Conservation (phyloP, 1,140 invertebrate genomes). For the Nasonia giraulti region DNA sequence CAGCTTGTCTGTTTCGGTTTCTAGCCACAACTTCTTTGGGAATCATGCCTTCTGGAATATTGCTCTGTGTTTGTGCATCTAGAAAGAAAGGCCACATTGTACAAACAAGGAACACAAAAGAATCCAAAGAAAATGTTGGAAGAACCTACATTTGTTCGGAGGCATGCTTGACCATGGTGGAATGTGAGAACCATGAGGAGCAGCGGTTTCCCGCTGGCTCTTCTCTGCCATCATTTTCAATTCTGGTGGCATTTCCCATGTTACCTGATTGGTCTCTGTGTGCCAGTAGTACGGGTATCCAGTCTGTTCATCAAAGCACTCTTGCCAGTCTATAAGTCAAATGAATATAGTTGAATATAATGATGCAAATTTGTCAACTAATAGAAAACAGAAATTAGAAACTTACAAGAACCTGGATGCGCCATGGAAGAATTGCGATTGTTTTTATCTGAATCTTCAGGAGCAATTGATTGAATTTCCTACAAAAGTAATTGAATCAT, state of each 20-base stretch:
- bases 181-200: constrained; percentile 58
- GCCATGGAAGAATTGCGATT: constrained; percentile 25
- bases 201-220: constrained; percentile 51
- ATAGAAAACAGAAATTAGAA: neutral
- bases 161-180: constrained; percentile 59
- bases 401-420: constrained; percentile 39
- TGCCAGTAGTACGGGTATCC: constrained; percentile 87
- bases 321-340: constrained; percentile 77
- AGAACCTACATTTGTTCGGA: constrained; percentile 50
- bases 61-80: constrained; percentile 68
- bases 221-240: constrained; percentile 66
- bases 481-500: constrained; percentile 51
- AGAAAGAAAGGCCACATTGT: constrained; percentile 10
- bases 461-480: constrained; percentile 71
- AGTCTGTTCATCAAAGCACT: constrained; percentile 80
- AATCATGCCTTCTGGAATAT: constrained; percentile 72
- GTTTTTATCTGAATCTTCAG: constrained; percentile 56
- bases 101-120: neutral
- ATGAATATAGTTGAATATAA: neutral
- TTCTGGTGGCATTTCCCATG: constrained; percentile 82
- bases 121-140: neutral
- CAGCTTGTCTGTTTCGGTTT: constrained; percentile 66
- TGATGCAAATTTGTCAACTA: neutral
- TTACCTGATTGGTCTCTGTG: constrained; percentile 81
- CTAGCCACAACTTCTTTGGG: constrained; percentile 70